Conservation (phyloP, 2,113 vertebrate species). For the Pelodiscus sinensis region DNA sequence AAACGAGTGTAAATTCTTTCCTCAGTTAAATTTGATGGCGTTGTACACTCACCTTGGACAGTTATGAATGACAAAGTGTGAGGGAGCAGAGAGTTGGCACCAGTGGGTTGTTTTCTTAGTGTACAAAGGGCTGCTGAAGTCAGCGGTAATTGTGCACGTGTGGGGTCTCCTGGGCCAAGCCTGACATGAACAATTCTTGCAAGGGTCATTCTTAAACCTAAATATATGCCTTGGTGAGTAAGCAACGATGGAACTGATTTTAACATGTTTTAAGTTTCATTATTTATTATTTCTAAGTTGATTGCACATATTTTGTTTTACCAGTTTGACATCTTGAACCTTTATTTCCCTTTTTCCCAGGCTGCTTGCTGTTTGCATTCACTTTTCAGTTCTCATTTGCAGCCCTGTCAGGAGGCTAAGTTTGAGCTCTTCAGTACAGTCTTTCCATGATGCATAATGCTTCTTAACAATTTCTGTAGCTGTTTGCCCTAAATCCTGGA, state of each 20-base stretch:
- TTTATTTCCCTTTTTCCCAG: constrained; percentile 59
- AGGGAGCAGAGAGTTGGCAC: neutral
- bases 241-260: constrained; percentile 54
- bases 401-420: neutral
- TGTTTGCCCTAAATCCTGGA: constrained; percentile 36
- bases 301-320: constrained; percentile 61
- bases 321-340: constrained; percentile 49
- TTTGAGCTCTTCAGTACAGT: constrained; percentile 39
- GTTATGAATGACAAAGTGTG: neutral
- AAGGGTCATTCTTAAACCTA: constrained; percentile 17
- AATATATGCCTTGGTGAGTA: constrained; percentile 46
- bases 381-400: constrained; percentile 55
- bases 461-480: neutral
- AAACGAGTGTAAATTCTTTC: constrained; percentile 5
- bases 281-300: constrained; percentile 45
- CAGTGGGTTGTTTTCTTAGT: neutral
- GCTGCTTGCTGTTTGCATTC: constrained; percentile 58
- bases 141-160: constrained; percentile 15
- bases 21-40: neutral
- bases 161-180: constrained; percentile 11
- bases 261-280: constrained; percentile 28
- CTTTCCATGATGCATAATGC: constrained; percentile 12
- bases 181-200: neutral
- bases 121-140: constrained; percentile 16
- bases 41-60: neutral